Conservation (phyloP, 2,888 invertebrate species). For the Panzeria rudis region DNA sequence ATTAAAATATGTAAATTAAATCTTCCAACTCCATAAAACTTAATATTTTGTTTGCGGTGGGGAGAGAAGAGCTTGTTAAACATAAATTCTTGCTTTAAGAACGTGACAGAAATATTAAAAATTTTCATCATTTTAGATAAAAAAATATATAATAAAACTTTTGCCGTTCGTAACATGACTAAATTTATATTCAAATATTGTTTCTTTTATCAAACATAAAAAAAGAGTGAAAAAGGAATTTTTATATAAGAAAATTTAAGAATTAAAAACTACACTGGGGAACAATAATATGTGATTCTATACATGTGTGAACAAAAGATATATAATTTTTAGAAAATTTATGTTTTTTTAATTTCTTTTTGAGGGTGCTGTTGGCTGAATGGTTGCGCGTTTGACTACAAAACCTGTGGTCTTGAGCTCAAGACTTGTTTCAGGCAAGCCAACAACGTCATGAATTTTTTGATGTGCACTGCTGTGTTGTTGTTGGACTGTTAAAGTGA, state of each 20-base stretch:
- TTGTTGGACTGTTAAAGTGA: no score
- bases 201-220: background rate
- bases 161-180: background rate
- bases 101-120: conserved; percentile 18
- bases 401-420: no score
- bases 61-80: background rate
- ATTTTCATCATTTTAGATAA: background rate
- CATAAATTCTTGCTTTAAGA: background rate
- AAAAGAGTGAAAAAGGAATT: background rate
- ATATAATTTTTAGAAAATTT: no score
- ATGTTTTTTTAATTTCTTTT: no score
- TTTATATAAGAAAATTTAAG: background rate
- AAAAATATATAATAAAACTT: conserved; percentile 1
- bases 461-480: no score
- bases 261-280: background rate
- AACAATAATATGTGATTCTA: background rate
- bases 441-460: no score
- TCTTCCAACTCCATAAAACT: conserved; percentile 2
- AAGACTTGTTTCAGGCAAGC: no score
- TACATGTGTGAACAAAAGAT: no score
- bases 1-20: conserved; percentile 23
- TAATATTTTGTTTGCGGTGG: background rate
- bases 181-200: background rate
- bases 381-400: no score
- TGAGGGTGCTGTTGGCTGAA: no score